phyloP scores from a whole-genome alignment of 2,797 vertebrate species.

The Telmatherina bonti region DNA sequence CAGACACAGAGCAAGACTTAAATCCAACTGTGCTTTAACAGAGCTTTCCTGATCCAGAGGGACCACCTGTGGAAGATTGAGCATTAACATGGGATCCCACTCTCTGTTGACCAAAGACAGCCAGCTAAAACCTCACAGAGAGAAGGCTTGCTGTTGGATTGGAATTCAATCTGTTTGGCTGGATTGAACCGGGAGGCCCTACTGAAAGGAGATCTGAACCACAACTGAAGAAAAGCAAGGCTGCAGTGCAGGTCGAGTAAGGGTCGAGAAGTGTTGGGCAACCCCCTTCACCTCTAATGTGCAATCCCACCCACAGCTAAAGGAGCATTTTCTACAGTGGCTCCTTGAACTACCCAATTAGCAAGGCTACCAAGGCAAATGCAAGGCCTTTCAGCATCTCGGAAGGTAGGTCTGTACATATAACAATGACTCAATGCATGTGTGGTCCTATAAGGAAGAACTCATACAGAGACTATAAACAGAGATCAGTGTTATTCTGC shows the following conservation, averaged over 20 bases:
- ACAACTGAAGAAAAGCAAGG: conserved; percentile 60
- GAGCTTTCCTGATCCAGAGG: conserved; percentile 44
- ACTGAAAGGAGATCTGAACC: conserved; percentile 68
- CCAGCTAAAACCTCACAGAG: conserved; percentile 45
- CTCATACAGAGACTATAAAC: conserved; percentile 79
- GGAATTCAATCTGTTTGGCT: conserved; percentile 71
- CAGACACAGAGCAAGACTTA: conserved; percentile 50
- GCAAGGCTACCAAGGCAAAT: conserved; percentile 61
- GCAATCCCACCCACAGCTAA: conserved; percentile 59
- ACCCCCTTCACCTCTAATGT: conserved; percentile 29
- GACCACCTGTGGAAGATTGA: conserved; percentile 43
- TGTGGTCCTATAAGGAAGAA: conserved; percentile 81
- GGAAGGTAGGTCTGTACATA: conserved; percentile 41
- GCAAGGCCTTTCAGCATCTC: conserved; percentile 54
- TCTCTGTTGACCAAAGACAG: conserved; percentile 62
- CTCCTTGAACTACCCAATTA: conserved; percentile 59
- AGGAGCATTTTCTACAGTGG: conserved; percentile 37
- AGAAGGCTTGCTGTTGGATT: conserved; percentile 47
- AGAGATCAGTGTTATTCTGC: conserved; percentile 77
- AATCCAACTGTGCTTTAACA: conserved; percentile 41
- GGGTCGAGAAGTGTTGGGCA: conserved; percentile 46
- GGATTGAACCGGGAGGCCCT: conserved; percentile 62
- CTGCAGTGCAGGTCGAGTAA: conserved; percentile 43
- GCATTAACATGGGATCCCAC: conserved; percentile 41
- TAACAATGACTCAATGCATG: conserved; percentile 59